Base-by-base conservation (phyloP, 2,797 vertebrate species). In the Xenops minutus region DNA sequence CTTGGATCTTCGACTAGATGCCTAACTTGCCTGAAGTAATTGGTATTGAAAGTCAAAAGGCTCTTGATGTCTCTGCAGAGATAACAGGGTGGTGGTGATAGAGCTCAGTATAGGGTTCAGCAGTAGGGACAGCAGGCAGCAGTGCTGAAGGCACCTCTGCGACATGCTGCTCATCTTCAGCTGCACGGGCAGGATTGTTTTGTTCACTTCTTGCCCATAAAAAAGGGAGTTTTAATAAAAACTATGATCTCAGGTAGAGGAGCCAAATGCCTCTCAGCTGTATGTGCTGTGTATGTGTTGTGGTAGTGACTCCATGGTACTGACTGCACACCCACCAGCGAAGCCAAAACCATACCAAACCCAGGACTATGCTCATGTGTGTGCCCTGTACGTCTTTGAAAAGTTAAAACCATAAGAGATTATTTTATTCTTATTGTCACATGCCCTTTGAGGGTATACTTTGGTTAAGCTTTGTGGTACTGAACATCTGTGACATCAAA, bases 401-500 rank as follows among this genome's bases (percentile, higher is more conserved):
- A 92, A 77, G 29, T 55, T 58, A 43, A 4, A 34, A 52, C 23
- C 46, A 13, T 43, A 58, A 75, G 46, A 1, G 0, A 13, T 49
- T 41, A 20, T 37, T 27, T 43, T 43, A 71, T 55, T 84, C 62
- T 67, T 10, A 22, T 44, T 4, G 7, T 68, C 52, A 26, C 43
- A 27, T 21, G 7, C 29, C 19, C 36, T 72, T 61, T 37, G 48
- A 68, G 81, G 56, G 36, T 46, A 39, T 54, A 12, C 48, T 94
- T 78, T 43, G 52, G 43, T 90, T 94, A 69, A 77, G 49, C 61
- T 74, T 64, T 89, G 75, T 5, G 8, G 49, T 64, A 22, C 54
- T 48, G 62, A 91, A 77, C 75, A 91, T 75, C 89, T 94, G 93
- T 94, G 78, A 77, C 81, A 92, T 87, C 77, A 91, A 79, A 94